These are phyloP conservation scores for Heliconius hortense DNA, from an alignment of 2,888 invertebrate species.

Conservation along the genomic window DNA sequence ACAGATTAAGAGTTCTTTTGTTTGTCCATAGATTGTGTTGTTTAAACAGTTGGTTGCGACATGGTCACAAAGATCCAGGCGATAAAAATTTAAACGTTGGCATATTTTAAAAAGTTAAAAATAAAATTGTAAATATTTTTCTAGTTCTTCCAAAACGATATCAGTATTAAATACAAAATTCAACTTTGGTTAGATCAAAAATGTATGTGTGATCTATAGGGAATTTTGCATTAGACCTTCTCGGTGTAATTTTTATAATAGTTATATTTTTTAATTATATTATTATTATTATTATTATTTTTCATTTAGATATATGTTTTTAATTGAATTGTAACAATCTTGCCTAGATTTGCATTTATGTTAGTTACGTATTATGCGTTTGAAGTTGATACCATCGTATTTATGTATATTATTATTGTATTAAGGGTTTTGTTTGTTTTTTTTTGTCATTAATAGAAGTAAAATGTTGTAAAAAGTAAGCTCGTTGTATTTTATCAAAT, in stretches of 20 bases:
- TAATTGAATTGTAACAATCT: constrained; percentile 73
- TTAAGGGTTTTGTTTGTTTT: constrained; percentile 81
- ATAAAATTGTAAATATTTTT: constrained; percentile 79
- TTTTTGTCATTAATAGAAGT: constrained; percentile 80
- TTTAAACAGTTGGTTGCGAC: constrained; percentile 74
- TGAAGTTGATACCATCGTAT: constrained; percentile 81
- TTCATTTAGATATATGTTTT: constrained; percentile 68
- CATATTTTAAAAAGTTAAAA: constrained; percentile 55
- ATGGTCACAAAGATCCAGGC: constrained; percentile 78
- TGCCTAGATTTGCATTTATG: constrained; percentile 81
- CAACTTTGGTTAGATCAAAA: constrained; percentile 81
- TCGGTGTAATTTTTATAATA: constrained; percentile 68
- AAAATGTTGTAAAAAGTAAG: constrained; percentile 83
- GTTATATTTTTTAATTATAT: constrained; percentile 57
- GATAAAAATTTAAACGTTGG: constrained; percentile 72
- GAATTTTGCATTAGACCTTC: constrained; percentile 71
- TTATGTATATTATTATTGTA: constrained; percentile 80
- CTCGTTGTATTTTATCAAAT: constrained; percentile 83
- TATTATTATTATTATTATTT: constrained; percentile 43
- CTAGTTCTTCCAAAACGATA: constrained; percentile 81
- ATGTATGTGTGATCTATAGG: constrained; percentile 80
- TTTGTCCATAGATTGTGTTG: constrained; percentile 56
- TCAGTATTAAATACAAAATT: constrained; percentile 83
- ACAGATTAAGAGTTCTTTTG: constrained; percentile 54
- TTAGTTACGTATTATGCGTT: constrained; percentile 76